Conservation (phyloP, 2,797 vertebrate species). For the Erpetoichthys calabaricus region DNA sequence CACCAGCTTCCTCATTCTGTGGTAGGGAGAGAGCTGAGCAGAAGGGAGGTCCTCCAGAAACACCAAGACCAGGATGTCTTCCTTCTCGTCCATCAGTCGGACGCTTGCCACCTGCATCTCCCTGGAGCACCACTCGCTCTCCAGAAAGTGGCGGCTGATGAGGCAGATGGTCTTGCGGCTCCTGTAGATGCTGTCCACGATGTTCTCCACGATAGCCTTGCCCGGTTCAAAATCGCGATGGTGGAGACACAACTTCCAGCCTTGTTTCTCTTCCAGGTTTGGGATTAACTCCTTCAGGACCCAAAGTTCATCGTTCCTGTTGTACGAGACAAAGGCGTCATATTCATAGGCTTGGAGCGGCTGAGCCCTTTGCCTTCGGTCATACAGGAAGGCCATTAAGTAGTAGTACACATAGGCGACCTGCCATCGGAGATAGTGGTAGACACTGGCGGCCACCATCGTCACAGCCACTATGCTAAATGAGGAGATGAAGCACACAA, state of each 20-base stretch:
- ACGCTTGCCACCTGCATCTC: constrained; percentile 33
- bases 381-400: constrained; percentile 30
- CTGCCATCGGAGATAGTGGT: constrained; percentile 36
- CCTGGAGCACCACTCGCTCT: constrained; percentile 24
- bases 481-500: constrained; percentile 28
- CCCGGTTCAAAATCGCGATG: constrained; percentile 54
- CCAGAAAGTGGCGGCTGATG: constrained; percentile 37
- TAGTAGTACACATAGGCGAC: constrained; percentile 39
- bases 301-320: constrained; percentile 42
- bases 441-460: constrained; percentile 24
- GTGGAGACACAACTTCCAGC: constrained; percentile 50
- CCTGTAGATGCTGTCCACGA: constrained; percentile 49
- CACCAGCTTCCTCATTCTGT: constrained; percentile 48
- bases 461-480: constrained; percentile 13
- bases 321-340: constrained; percentile 53
- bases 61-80: constrained; percentile 47
- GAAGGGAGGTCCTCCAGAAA: constrained; percentile 46
- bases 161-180: constrained; percentile 59
- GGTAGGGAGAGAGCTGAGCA: constrained; percentile 36
- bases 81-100: constrained; percentile 49
- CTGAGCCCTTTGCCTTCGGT: constrained; percentile 21
- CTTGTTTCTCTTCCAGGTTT: constrained; percentile 40
- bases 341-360: constrained; percentile 21
- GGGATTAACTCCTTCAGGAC: constrained; percentile 37
- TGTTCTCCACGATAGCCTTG: constrained; percentile 50